Conservation (phyloP, 2,888 invertebrate species). For the Malthinus flaveolus region DNA sequence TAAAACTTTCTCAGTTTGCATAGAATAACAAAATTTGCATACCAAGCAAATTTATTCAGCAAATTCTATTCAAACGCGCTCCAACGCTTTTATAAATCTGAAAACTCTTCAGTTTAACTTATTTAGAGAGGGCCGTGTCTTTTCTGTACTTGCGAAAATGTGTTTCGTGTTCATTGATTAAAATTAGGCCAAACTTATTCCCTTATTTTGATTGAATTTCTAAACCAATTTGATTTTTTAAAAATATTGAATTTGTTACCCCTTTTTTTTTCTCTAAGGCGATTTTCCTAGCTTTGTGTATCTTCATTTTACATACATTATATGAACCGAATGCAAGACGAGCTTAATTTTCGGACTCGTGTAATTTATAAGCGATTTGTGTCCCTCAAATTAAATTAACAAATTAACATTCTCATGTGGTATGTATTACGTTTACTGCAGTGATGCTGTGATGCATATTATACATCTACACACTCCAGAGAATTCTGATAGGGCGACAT, state of each 20-base stretch:
- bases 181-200: slow-evolving; percentile 6
- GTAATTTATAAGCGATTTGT: too few relatives aligned
- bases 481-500: slow-evolving; percentile 16
- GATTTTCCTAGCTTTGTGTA: too few relatives aligned
- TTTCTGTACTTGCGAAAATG: slow-evolving; percentile 6
- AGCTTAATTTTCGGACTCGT: too few relatives aligned
- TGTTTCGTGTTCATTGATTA: slow-evolving; percentile 4
- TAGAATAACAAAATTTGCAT: slow-evolving; percentile 15
- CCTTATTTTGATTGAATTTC: slow-evolving; percentile 13
- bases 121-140: slow-evolving; percentile 3
- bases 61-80: slow-evolving; percentile 2
- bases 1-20: slow-evolving; percentile 8
- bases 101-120: slow-evolving; percentile 12
- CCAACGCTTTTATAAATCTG: slow-evolving; percentile 7
- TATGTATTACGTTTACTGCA: slow-evolving; percentile 8
- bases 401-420: slow-evolving; percentile 14
- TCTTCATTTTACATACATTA: too few relatives aligned
- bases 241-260: background rate
- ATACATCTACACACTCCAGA: slow-evolving; percentile 2
- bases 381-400: slow-evolving; percentile 13
- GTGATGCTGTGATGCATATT: slow-evolving; percentile 4
- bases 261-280: too few relatives aligned
- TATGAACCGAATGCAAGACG: too few relatives aligned
- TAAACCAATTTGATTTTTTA: background rate
- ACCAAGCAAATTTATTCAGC: slow-evolving; percentile 12